These are phyloP conservation scores for Oscheius onirici DNA, from an alignment of 2,888 invertebrate genomes.

Conservation along the genomic window DNA sequence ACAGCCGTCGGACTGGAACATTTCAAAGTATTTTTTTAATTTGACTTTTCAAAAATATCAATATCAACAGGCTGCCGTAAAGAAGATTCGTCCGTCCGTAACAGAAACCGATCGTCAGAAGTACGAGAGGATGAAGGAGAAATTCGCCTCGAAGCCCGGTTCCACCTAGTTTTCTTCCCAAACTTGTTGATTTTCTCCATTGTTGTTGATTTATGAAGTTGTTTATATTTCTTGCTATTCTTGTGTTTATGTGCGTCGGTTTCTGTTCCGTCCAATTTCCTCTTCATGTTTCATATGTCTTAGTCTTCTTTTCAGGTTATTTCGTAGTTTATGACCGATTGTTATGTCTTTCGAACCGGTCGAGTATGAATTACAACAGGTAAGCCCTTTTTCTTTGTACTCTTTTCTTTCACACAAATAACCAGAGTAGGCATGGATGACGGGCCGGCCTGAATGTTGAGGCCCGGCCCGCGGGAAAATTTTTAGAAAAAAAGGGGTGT, in stretches of 20 bases:
- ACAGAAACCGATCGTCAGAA: conserved; percentile 78
- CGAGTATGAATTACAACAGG: conserved; percentile 34
- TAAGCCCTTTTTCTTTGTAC: neutral
- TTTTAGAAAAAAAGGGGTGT: too few species aligned
- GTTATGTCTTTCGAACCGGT: conserved; percentile 33
- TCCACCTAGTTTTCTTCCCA: neutral
- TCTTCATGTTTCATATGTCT: neutral
- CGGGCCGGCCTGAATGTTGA: too few species aligned
- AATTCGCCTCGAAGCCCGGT: conserved; percentile 44
- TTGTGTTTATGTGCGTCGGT: conserved; percentile 1
- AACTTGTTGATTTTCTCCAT: conserved; percentile 26
- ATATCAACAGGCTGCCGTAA: conserved; percentile 79
- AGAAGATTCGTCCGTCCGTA: conserved; percentile 87
- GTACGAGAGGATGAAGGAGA: conserved; percentile 76
- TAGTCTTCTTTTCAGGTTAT: neutral
- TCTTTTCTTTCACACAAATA: neutral
- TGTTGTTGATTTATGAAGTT: neutral
- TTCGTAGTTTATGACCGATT: conserved; percentile 9
- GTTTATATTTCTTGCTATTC: neutral
- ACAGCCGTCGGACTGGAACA: conserved; percentile 42
- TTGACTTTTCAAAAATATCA: neutral
- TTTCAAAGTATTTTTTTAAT: conserved; percentile 33
- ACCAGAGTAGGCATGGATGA: too few species aligned
- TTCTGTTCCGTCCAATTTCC: neutral
- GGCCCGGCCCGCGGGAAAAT: too few species aligned